Conservation (phyloP, 2,113 vertebrate species). For the Anhinga rufa region DNA sequence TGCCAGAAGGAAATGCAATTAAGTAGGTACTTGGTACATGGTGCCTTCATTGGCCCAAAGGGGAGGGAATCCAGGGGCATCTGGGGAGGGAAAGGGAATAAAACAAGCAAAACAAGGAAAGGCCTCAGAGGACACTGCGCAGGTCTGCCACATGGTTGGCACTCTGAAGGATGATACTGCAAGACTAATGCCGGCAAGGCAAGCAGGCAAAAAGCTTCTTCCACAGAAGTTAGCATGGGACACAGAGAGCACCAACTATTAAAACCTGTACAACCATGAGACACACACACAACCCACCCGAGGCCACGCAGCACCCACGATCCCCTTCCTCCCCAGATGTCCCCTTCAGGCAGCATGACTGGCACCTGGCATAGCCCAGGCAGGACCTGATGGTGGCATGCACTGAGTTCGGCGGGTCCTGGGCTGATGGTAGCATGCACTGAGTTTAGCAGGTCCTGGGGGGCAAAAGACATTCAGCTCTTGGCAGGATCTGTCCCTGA, state of each 20-base stretch:
- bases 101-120: background rate
- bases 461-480: background rate
- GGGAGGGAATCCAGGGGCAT: background rate
- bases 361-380: background rate
- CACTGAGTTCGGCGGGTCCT: rapidly evolving
- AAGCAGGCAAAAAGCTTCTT: background rate
- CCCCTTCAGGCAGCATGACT: rapidly evolving
- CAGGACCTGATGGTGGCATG: background rate
- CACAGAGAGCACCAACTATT: background rate
- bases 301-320: rapidly evolving
- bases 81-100: background rate
- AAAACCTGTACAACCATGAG: background rate
- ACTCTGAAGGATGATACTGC: background rate
- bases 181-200: background rate
- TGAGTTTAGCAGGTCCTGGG: rapidly evolving
- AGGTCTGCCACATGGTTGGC: background rate
- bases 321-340: background rate
- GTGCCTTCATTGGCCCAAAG: background rate
- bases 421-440: background rate
- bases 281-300: no score
- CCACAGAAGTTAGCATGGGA: background rate
- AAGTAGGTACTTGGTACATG: background rate
- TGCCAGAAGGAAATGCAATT: background rate
- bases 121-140: background rate
- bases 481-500: background rate